These are phyloP conservation scores for Zoroaster sp. DNA, from an alignment of 53 echinoderm and acorn worm species.

Conservation along the genomic window DNA sequence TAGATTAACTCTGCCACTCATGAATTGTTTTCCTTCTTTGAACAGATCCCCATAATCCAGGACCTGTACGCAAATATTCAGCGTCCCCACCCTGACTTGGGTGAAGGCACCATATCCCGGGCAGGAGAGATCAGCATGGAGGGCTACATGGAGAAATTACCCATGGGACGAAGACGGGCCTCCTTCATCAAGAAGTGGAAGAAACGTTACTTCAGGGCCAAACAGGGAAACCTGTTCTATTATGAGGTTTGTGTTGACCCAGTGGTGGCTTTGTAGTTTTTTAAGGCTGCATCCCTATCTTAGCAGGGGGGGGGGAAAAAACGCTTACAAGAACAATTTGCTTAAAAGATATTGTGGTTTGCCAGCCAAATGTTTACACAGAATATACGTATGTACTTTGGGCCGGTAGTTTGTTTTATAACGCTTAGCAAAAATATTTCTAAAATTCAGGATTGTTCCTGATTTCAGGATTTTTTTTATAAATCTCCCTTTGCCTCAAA, in stretches of 20 bases:
- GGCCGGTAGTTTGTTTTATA: too few species aligned
- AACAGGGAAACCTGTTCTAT: constrained; percentile 95
- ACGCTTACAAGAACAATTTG: too few species aligned
- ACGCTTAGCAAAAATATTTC: too few species aligned
- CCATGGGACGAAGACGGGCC: constrained; percentile 88
- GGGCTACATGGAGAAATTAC: constrained; percentile 99
- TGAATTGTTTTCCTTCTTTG: not conserved
- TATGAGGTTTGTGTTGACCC: constrained; percentile 88
- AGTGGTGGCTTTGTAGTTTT: too few species aligned
- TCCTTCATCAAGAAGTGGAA: constrained; percentile 99
- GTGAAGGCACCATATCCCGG: constrained; percentile 53
- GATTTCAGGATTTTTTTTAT: too few species aligned
- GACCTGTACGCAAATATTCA: constrained; percentile 86
- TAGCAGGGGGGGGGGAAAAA: too few species aligned
- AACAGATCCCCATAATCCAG: constrained; percentile 74
- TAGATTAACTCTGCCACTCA: not conserved
- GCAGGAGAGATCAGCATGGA: constrained; percentile 96
- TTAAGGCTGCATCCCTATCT: too few species aligned
- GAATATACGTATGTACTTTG: too few species aligned
- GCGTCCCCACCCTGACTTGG: constrained; percentile 12
- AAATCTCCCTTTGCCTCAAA: too few species aligned
- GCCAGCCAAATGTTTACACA: too few species aligned
- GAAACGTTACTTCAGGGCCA: constrained; percentile 96
- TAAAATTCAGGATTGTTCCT: too few species aligned
- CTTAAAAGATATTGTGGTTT: too few species aligned